Conservation (phyloP, 2,888 invertebrate species). For the Lasioglossum zephyrum region DNA sequence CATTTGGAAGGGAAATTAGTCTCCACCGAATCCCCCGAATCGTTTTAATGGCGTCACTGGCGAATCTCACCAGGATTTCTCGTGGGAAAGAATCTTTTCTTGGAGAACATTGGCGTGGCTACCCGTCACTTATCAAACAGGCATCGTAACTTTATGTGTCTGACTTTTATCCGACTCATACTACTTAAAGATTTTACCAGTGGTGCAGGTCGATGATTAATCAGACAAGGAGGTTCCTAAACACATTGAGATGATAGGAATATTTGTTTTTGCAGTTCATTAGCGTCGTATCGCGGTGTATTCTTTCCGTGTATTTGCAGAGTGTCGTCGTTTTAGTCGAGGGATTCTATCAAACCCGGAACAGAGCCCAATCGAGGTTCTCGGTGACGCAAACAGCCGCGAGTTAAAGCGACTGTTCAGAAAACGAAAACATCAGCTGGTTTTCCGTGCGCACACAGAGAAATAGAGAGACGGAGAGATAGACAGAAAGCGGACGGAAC, state of each 20-base stretch:
- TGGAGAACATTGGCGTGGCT: neutral
- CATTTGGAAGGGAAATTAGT: slow-evolving; percentile 56
- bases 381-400: slow-evolving; percentile 5
- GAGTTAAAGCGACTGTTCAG: neutral
- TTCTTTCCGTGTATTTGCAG: neutral
- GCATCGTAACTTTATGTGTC: neutral
- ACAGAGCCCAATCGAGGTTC: neutral
- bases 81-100: neutral
- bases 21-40: slow-evolving; percentile 4
- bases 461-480: neutral
- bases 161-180: neutral
- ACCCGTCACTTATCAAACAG: neutral
- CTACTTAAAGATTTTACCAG: neutral
- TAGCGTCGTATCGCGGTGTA: neutral
- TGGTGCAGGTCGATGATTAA: neutral
- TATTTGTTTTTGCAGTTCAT: neutral
- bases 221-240: neutral
- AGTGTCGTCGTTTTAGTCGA: neutral
- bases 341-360: neutral
- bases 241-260: neutral
- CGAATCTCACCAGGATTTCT: neutral
- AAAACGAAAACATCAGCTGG: neutral
- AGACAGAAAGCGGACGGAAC: neutral
- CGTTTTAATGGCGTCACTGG: slow-evolving; percentile 20
- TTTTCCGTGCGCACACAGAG: slow-evolving; percentile 6